Base-by-base conservation (phyloP, 1,140 invertebrate genomes). In the Idris sp. region DNA sequence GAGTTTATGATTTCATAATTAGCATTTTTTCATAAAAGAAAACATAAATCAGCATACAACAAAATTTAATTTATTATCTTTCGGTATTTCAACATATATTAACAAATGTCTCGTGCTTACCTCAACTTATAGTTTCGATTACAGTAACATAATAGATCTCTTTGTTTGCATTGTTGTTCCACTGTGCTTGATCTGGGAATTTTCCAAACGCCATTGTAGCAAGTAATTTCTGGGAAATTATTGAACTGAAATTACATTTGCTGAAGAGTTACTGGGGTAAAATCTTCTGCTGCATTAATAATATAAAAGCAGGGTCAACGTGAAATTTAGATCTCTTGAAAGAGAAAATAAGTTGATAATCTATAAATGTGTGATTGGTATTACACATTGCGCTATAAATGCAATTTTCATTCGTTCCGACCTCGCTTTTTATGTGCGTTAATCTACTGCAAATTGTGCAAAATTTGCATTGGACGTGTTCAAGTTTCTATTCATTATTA, bases 171-270 rank as follows among this genome's bases (percentile, higher is more conserved):
- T 38, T 53, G 22, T 31, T 28, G 33, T 38, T 53, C 33, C 35
- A 53, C 26, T 31, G 33, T 53, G 48, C 13, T 53, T 6, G 6
- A 13, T 44, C 25, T 44, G 48, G 48, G 35, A 38, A 26, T 53
- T 53, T 53, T 53, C 48, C 48, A 38, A 11, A 26, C 14, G 36
- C 26, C 14, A 40, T 40, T 41, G 49, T 54, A 30, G n/a, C 49
- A 15, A 28, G 18, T 54, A 28, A 40, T 41, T 53, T 53, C 6
- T 31, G 36, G 6, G 31, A 14, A 54, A 54, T 41, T 9, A 16
- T 19, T 9, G 7, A 1, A 14, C 10, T 4, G 4, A 22, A 19
- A n/a, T 6, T 1, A 38, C 7, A 38, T 53, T 26, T 28, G n/a
- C n/a, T 18, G 22, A 13, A 53, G 25, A 14, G 33, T 53, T 53